Evolutionary conservation across 1,140 invertebrate genomes (phyloP), one percentile per base, ranked within the genome.

Genomic region (Aradophagus sp.): DNA sequence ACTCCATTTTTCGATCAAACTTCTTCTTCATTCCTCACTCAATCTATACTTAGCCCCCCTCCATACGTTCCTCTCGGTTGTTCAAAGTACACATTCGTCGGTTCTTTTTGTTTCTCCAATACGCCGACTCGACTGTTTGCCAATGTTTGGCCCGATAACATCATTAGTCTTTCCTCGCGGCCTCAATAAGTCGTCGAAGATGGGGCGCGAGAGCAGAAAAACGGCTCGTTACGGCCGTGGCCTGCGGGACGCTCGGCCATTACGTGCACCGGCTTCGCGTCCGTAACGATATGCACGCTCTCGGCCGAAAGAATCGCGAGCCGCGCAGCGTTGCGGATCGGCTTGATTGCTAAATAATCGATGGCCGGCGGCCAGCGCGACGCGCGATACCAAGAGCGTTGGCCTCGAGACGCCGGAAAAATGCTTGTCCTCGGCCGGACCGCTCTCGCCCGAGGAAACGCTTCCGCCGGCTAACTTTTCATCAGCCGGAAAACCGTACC

Each of bases 271-370:
- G 14, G 62, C 41, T 47, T 8, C 14, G 27, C 11, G 41, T 12
- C 32, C 47, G 59, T 78, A 78, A 80, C 72, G 74, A 78, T 74
- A 76, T 75, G 74, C 78, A 72, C 56, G 74, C 74, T 73, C 67
- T 39, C 63, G 75, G 73, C 59, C 63, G 73, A 73, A 75, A 77
- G 55, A 77, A 73, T 77, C 50, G 63, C 56, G 55, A 23, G 42
- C 47, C 63, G 56, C 55, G 68, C 53, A 78, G 45, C 62, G 55
- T 74, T 59, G 62, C 45, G 68, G 67, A 73, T 73, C 66, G 68
- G 65, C 71, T 38, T 77, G 76, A 78, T 79, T 79, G 75, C 78
- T 77, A 76, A 77, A 80, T 80, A 80, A 79, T 80, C 78, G 77
- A 78, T 77, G 52, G 67, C 75, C 76, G 34, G 31, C 44, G 75